phyloP scores from a whole-genome alignment of 2,797 vertebrate species.

The Xerus rutilus region DNA sequence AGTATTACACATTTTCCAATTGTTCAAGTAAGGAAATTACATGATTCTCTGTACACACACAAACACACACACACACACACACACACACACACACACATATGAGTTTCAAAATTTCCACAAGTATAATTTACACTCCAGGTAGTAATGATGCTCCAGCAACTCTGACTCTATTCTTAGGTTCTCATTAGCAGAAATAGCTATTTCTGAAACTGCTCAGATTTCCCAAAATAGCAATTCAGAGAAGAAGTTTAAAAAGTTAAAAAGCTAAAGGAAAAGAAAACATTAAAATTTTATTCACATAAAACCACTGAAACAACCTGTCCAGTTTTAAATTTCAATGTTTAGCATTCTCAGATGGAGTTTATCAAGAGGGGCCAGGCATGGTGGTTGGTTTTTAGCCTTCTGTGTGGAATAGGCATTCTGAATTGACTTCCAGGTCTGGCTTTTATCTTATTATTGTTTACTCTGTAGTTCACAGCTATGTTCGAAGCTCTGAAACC shows the following conservation, averaged over 20 bases:
- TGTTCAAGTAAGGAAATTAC: not conserved
- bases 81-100: too few species aligned
- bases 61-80: too few species aligned
- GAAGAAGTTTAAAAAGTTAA: conserved; percentile 42
- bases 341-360: not conserved
- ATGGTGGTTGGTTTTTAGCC: not conserved
- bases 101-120: not conserved
- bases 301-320: not conserved
- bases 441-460: not conserved
- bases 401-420: not conserved
- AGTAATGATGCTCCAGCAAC: not conserved
- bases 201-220: conserved; percentile 37
- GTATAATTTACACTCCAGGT: conserved; percentile 16
- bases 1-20: conserved; percentile 1
- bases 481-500: not conserved
- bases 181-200: not conserved
- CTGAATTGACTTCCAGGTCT: not conserved
- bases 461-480: not conserved
- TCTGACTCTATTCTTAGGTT: not conserved
- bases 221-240: conserved; percentile 36
- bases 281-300: not conserved
- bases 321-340: not conserved
- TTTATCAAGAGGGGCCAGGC: fast-evolving
- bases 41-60: not conserved
- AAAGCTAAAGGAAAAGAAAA: not conserved